Base-by-base conservation (phyloP, 2,113 vertebrate species). In the Lates calcarifer region DNA sequence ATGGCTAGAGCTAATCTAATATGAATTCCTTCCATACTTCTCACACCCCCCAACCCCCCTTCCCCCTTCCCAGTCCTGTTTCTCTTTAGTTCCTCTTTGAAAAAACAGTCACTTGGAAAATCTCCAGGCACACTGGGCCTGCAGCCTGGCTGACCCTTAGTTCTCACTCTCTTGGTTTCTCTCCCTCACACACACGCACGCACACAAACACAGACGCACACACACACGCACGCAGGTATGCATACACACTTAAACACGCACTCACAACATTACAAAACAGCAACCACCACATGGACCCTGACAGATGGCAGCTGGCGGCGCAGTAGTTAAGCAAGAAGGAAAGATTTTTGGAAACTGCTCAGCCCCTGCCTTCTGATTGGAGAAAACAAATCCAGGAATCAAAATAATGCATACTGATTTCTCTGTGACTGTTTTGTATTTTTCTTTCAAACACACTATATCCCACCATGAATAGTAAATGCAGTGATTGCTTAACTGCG, bases 111-210 rank as follows among this genome's bases (percentile, higher is more conserved):
- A 79, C 80, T 91, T 91, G 91, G 89, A 92, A 83, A 79, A 65
- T 64, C 75, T 93, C 90, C 91, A 90, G 80, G 74, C 85, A 86
- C 85, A 86, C 84, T 89, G 84, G 86, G 91, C 82, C 85, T 89
- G 85, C 83, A 87, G 91, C 72, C 83, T 87, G 82, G 75, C 87
- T 92, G 90, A 92, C 89, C 84, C 83, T 69, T 61, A 66, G 73
- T 81, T 89, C 73, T 81, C 87, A 71, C 85, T 83, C 77, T 83
- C 73, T 81, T 71, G 35, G 75, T 89, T 75, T 82, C 61, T 77
- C 74, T 67, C 79, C 39, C 62, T 12, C 55, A 37, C 3, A 72
- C 73, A 63, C 73, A 58, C 24, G 69, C 22, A 26, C 64, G 63
- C 62, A 61, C 55, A 70, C 20, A 37, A 45, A 26, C 64, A 29